These are phyloP conservation scores for Electrona antarctica DNA, from an alignment of 2,113 vertebrate genomes.

Conservation along the genomic window DNA sequence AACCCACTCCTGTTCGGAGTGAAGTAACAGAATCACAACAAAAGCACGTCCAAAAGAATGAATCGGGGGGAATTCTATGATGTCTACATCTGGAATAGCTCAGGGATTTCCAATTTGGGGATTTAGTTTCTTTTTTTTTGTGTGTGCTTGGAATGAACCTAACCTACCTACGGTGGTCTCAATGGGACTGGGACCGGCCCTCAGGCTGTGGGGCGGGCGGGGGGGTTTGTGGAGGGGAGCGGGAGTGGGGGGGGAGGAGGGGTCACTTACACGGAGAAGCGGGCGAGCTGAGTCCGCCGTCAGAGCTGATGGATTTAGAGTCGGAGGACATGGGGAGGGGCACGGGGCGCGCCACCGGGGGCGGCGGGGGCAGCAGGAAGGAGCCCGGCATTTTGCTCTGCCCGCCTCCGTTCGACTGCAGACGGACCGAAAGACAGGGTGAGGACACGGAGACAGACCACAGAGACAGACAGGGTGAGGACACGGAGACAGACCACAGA, in stretches of 20 bases:
- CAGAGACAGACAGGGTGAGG: too few relatives aligned
- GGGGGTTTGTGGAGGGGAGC: conserved; percentile 68
- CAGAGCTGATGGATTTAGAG: conserved; percentile 86
- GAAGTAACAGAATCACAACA: too few relatives aligned
- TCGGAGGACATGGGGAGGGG: conserved; percentile 87
- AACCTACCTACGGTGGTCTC: conserved; percentile 30
- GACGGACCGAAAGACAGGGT: conserved; percentile 82
- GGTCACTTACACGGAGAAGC: conserved; percentile 85
- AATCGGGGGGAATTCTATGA: conserved; percentile 25
- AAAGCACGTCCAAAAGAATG: too few relatives aligned
- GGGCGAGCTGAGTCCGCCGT: conserved; percentile 83
- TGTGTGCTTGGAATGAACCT: conserved; percentile 19
- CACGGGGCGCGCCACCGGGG: conserved; percentile 86
- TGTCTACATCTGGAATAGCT: conserved; percentile 23
- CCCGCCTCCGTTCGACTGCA: conserved; percentile 86
- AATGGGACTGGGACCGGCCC: conserved; percentile 17
- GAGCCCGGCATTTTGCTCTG: conserved; percentile 85
- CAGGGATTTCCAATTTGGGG: conserved; percentile 18
- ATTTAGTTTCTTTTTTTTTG: too few relatives aligned
- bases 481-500: too few relatives aligned
- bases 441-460: conserved; percentile 30
- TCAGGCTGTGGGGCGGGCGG: conserved; percentile 54
- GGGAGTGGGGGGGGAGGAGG: conserved; percentile 57
- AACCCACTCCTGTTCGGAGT: too few relatives aligned
- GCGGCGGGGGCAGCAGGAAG: conserved; percentile 85